phyloP scores from a whole-genome alignment of 2,113 vertebrate genomes.

The Nothocercus julius region DNA sequence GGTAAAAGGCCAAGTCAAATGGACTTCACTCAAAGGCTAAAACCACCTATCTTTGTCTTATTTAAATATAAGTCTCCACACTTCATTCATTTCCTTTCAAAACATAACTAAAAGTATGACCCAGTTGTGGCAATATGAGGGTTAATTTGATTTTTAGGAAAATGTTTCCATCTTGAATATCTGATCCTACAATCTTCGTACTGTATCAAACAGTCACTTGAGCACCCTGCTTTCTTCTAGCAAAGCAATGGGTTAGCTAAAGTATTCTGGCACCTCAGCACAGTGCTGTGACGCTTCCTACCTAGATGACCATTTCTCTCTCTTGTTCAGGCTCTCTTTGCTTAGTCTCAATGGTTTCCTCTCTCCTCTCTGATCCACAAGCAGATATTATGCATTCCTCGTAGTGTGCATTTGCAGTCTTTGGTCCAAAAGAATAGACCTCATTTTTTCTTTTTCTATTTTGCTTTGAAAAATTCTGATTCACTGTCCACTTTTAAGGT shows the following conservation, averaged over 20 bases:
- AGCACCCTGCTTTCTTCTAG: rapidly evolving
- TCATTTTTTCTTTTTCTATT: background rate
- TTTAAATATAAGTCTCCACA: background rate
- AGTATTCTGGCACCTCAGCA: background rate
- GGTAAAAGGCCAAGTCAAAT: background rate
- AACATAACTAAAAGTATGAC: background rate
- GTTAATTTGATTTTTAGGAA: background rate
- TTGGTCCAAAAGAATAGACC: background rate
- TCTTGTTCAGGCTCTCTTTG: background rate
- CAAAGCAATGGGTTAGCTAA: background rate
- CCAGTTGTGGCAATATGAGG: background rate
- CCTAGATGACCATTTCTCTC: background rate
- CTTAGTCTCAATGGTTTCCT: background rate
- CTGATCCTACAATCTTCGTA: background rate
- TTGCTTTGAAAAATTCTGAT: background rate
- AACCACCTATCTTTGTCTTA: background rate
- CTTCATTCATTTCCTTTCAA: background rate
- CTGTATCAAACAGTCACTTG: background rate
- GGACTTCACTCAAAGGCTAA: background rate
- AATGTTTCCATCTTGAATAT: background rate
- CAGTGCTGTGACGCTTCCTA: background rate
- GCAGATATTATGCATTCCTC: background rate
- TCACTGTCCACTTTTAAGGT: slow-evolving; percentile 25
- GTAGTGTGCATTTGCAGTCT: background rate
- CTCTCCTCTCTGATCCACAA: background rate